Base-by-base conservation (phyloP, 2,888 invertebrate genomes). In the Eledone cirrhosa region DNA sequence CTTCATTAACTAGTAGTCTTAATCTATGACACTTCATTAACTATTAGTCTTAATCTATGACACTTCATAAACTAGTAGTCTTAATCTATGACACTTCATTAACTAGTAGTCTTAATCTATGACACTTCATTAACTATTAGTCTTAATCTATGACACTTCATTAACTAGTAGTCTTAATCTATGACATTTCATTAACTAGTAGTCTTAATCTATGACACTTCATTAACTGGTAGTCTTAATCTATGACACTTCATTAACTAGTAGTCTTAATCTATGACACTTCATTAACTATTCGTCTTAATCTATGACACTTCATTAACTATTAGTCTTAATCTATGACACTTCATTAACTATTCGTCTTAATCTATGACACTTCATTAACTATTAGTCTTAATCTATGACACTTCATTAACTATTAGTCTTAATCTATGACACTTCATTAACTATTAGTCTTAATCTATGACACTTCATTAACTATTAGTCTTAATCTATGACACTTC, bases 221-320 rank as follows among this genome's bases (percentile, higher is more conserved):
- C 77, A 31, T 74, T 84, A 1, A n/a, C n/a, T n/a, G n/a, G n/a
- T n/a, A n/a, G n/a, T n/a, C n/a, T 79, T 67, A 41, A 41, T 5
- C 33, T 33, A 33, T 33, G 33, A 8, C 33, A 33, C 5, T 41
- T 79, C 77, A 31, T 74, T 84, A 1, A n/a, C n/a, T n/a, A n/a
- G n/a, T n/a, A n/a, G n/a, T n/a, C n/a, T 79, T 67, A 41, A 41
- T 5, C 33, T 33, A 33, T 33, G 33, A 8, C 33, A 33, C 5
- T 41, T 79, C 77, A 31, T 74, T 84, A 1, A n/a, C n/a, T n/a
- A n/a, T n/a, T n/a, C n/a, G n/a, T n/a, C n/a, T 79, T 67, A 41
- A 41, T 5, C 33, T 33, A 33, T 33, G 33, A 8, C 33, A 33
- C 5, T 41, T 79, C 77, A 31, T 74, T 84, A 1, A n/a, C n/a